Percentiles rank a stretch among this genome's conserved stretches.
Conservation (phyloP, 1,140 invertebrate genomes). For the Rhopalosiphum maidis region DNA sequence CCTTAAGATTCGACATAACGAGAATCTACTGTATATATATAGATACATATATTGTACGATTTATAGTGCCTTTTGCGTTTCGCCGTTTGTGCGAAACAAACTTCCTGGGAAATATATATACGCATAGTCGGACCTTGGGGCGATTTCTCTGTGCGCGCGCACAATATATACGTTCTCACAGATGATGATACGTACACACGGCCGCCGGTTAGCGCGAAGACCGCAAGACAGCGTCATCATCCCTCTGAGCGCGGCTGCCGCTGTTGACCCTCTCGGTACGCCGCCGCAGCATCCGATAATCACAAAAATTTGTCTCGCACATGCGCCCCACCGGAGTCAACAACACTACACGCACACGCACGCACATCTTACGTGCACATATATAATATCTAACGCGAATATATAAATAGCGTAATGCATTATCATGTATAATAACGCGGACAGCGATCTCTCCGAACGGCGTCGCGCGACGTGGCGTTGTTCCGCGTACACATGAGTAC, state of each 20-base stretch:
- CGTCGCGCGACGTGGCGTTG: background rate
- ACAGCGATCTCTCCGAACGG: background rate
- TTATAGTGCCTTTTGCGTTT: background rate
- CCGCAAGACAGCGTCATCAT: background rate
- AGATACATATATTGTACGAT: background rate
- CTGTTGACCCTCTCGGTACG: background rate
- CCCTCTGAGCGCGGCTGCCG: background rate
- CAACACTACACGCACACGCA: background rate
- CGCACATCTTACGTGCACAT: background rate
- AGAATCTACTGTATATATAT: background rate
- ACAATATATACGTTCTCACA: background rate
- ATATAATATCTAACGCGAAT: background rate
- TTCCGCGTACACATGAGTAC: background rate
- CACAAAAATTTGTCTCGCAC: slow-evolving; percentile 43
- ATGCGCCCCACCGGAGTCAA: background rate
- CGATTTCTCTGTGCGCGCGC: background rate
- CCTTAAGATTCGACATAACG: too few relatives aligned
- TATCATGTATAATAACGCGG: background rate
- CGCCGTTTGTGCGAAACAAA: background rate
- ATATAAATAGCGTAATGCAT: background rate
- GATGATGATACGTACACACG: background rate
- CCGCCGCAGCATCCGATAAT: slow-evolving; percentile 53
- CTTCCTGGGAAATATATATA: background rate
- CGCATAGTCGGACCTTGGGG: background rate
- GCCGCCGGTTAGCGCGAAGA: background rate